Conservation (phyloP, 2,113 vertebrate genomes). For the Panurus biarmicus region DNA sequence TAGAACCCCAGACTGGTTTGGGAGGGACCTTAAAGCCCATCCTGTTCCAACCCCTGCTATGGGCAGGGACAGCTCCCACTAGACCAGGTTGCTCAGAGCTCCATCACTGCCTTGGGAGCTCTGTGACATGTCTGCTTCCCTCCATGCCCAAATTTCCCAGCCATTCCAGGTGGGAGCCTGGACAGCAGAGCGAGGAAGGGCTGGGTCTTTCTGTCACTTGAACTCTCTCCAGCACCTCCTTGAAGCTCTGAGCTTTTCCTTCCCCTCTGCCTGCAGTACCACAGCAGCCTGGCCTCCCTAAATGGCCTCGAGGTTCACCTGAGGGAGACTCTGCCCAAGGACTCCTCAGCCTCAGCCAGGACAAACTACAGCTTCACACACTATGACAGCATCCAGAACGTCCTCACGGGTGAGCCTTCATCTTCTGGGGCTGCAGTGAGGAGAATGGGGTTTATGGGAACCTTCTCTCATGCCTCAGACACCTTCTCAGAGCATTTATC, state of each 20-base stretch:
- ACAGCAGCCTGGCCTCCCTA: slow-evolving; percentile 91
- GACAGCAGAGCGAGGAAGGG: rapidly evolving
- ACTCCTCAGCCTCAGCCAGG: neutral
- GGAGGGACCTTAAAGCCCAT: neutral
- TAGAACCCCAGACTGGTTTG: neutral
- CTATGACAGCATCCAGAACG: slow-evolving; percentile 83
- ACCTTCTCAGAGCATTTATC: neutral
- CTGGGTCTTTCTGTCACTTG: neutral
- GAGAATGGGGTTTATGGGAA: neutral
- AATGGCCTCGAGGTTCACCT: slow-evolving; percentile 95
- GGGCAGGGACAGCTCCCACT: neutral
- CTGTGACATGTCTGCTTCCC: neutral
- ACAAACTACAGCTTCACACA: slow-evolving; percentile 81
- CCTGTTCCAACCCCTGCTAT: neutral
- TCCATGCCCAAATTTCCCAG: neutral
- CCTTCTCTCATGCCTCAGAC: neutral
- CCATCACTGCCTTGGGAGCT: neutral
- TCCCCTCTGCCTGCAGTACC: slow-evolving; percentile 71
- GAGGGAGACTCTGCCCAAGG: slow-evolving; percentile 71
- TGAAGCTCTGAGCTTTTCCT: neutral
- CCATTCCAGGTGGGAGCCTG: neutral
- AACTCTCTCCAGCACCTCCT: too few relatives aligned
- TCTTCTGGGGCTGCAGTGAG: neutral
- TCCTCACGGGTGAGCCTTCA: slow-evolving; percentile 73
- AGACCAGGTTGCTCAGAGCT: neutral